Evolutionary conservation across 1,140 invertebrate genomes (phyloP), one percentile per base, ranked within the genome.

Genomic region (Solen grandis): DNA sequence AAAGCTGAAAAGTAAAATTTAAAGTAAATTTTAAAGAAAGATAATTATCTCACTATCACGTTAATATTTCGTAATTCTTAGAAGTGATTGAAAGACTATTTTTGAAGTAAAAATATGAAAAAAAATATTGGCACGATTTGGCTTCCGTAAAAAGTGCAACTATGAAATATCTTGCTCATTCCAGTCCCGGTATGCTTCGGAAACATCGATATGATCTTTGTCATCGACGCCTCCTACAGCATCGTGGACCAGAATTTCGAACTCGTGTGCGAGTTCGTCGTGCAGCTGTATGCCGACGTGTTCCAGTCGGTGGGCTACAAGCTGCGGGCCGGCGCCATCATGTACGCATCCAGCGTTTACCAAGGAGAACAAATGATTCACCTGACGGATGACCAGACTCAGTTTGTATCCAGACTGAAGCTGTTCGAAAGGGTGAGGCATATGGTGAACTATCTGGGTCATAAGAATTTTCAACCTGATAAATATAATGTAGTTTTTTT

Each of bases 191-290:
- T 29, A 25, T 76, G 73, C 25, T 76, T 60, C 33, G 73, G 73
- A 29, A 76, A 62, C 29, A 27, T 76, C n/a, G 73, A 76, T 25
- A 8, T 76, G 31, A 65, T 76, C 3, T 50, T 65, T 46, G 60
- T 65, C 22, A 54, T 76, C 22, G 73, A 76, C 35, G 73, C 73
- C n/a, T 76, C 73, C 0, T 76, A 52, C 29, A 76, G 73, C 33
- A 65, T 76, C 14, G 2, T n/a, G 36, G 38, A 63, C 54, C 10
- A 19, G 14, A 33, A 76, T 29, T 76, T 76, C 29, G 22, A 14
- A 1, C 8, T 46, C 2, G 59, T 76, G 5, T 41, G 41, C 10
- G 46, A 69, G 3, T 69, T 69, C 50, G 41, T 69, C 3, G 2
- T 19, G 19, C 8, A 63, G 1, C 41, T 76, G 36, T 63, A 41